Evolutionary conservation across 1,140 invertebrate species (phyloP).

Genomic region (Cydia strobilella): DNA sequence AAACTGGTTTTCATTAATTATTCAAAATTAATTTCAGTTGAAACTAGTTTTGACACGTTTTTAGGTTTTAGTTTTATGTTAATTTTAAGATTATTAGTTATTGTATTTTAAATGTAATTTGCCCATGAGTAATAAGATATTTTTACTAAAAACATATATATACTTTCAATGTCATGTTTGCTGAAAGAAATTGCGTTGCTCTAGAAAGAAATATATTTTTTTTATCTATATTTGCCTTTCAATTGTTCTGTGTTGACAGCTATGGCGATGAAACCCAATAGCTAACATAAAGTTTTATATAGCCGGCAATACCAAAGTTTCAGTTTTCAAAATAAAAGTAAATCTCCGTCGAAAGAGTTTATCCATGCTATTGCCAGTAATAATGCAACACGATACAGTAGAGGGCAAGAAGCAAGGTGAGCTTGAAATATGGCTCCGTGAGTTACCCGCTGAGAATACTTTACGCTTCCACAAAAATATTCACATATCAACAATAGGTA

Average conservation of each 20-base stretch:
- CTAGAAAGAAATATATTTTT: too few species aligned
- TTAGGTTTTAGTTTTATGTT: too few species aligned
- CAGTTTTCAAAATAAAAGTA: slow-evolving; percentile 25
- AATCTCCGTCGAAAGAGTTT: slow-evolving; percentile 35
- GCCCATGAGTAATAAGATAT: too few species aligned
- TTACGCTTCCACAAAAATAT: slow-evolving; percentile 30
- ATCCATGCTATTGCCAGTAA: slow-evolving; percentile 42
- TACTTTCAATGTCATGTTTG: neutral
- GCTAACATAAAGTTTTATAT: neutral
- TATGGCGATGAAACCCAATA: neutral
- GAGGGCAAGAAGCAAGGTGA: slow-evolving; percentile 47
- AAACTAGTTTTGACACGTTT: too few species aligned
- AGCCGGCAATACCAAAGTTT: slow-evolving; percentile 6
- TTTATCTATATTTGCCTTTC: too few species aligned
- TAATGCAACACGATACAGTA: slow-evolving; percentile 50
- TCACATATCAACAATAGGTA: slow-evolving; percentile 28
- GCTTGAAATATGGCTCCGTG: slow-evolving; percentile 47
- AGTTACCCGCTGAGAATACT: slow-evolving; percentile 39
- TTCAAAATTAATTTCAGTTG: too few species aligned
- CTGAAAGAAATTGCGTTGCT: too few species aligned
- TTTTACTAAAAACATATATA: too few species aligned
- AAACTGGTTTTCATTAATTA: too few species aligned
- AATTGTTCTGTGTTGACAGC: neutral
- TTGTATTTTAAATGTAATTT: too few species aligned
- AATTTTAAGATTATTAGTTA: too few species aligned